Conservation (phyloP, 2,797 vertebrate species). For the Saxicola maurus region DNA sequence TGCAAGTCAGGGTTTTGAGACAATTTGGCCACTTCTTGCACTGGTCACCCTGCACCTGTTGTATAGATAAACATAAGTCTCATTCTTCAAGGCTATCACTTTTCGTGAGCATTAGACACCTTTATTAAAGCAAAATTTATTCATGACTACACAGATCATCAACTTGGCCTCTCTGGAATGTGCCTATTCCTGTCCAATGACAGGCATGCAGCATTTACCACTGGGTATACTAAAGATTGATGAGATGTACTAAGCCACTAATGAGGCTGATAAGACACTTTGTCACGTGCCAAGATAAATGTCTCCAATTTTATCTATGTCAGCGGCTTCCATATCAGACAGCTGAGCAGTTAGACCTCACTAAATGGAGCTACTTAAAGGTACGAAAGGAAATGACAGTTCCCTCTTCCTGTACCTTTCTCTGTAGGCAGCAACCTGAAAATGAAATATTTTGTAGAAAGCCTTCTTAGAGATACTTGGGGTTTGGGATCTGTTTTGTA, state of each 20-base stretch:
- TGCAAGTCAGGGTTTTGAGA: not conserved
- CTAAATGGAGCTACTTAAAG: conserved; percentile 33
- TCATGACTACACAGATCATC: conserved; percentile 55
- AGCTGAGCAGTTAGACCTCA: conserved; percentile 36
- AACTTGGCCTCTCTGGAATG: conserved; percentile 38
- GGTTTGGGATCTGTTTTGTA: not conserved
- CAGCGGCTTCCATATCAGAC: conserved; percentile 14
- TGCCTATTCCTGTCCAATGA: conserved; percentile 42
- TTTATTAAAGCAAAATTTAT: conserved; percentile 63
- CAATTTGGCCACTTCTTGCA: not conserved
- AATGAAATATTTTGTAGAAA: not conserved
- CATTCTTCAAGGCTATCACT: conserved; percentile 50
- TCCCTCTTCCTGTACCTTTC: not conserved
- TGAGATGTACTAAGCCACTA: conserved; percentile 54
- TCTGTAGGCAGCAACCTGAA: not conserved
- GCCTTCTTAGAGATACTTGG: not conserved
- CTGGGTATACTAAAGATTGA: conserved; percentile 50
- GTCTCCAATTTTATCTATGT: conserved; percentile 51
- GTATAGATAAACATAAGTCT: conserved; percentile 23
- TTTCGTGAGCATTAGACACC: conserved; percentile 36
- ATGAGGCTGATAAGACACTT: conserved; percentile 60
- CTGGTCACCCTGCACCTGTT: conserved; percentile 44
- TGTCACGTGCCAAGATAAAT: conserved; percentile 58
- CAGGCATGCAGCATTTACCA: conserved; percentile 40
- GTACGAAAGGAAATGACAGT: not conserved